Evolutionary conservation across 1,140 invertebrate genomes (phyloP).

Genomic region (Sarcophaga peregrina): DNA sequence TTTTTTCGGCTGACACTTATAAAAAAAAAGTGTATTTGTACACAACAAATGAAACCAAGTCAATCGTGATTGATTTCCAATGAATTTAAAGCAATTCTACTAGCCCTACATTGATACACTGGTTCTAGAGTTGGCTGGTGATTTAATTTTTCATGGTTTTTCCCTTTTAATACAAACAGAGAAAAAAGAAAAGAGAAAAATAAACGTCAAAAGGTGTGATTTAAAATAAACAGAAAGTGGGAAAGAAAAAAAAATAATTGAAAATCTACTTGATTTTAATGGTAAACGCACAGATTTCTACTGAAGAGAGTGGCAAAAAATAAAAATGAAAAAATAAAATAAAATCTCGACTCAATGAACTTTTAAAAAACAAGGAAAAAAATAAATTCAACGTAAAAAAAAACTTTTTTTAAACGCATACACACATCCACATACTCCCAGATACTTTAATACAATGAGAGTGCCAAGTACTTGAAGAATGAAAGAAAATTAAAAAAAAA

Average conservation of each 20-base stretch:
- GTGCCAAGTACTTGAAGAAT: neutral
- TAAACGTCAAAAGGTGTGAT: neutral
- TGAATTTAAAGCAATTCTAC: neutral
- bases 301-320: neutral
- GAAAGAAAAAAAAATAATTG: neutral
- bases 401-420: no score
- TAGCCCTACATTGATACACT: neutral
- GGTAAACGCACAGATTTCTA: neutral
- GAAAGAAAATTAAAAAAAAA: no score
- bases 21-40: neutral
- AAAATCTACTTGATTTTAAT: neutral
- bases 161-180: neutral
- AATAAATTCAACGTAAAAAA: no score
- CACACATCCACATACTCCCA: no score
- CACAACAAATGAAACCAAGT: neutral
- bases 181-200: no score
- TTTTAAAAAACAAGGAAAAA: neutral
- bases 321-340: neutral
- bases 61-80: neutral
- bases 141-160: neutral
- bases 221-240: neutral
- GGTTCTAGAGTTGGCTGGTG: neutral
- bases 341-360: neutral
- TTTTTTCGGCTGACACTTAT: no score
- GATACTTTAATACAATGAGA: neutral